A percentile compares a stretch with the other conserved stretches of the same genome.
Conservation (phyloP, 2,888 invertebrate species). For the Ariolimax columbianus region DNA sequence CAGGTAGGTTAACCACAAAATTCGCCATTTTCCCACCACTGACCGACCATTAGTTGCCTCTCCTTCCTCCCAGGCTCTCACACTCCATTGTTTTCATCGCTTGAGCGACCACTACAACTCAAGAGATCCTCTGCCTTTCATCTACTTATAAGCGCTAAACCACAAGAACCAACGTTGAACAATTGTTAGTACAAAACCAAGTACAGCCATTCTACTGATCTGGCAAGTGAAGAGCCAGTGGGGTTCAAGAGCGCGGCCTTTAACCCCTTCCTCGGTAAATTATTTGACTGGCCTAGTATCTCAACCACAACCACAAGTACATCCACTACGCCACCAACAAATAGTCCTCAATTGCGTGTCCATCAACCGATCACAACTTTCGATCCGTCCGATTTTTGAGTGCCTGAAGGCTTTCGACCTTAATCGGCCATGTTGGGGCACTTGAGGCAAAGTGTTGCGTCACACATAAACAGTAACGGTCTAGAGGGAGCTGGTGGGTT, state of each 20-base stretch:
- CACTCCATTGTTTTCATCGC: slow-evolving; percentile 9
- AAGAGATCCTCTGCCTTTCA: slow-evolving; percentile 24
- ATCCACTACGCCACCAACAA: neutral
- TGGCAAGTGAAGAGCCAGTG: neutral
- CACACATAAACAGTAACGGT: neutral
- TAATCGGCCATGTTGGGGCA: neutral
- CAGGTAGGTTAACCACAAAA: slow-evolving; percentile 1
- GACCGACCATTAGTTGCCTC: neutral
- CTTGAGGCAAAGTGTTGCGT: neutral
- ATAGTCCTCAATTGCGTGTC: neutral
- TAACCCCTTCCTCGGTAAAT: neutral
- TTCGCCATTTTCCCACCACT: slow-evolving; percentile 19
- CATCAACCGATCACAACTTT: neutral
- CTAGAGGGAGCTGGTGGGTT: neutral
- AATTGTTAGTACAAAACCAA: neutral
- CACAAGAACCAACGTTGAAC: neutral
- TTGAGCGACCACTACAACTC: slow-evolving; percentile 13
- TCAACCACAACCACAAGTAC: neutral
- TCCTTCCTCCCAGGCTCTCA: neutral
- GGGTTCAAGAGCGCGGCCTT: neutral
- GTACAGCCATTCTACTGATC: slow-evolving; percentile 13
- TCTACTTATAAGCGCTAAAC: neutral
- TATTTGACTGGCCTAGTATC: neutral
- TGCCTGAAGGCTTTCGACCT: neutral
- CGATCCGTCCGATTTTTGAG: neutral